Percentiles rank a stretch among this genome's conserved stretches.
These are phyloP conservation scores for Rhopalosiphum maidis DNA, from an alignment of 1,140 invertebrate species.

Conservation along the genomic window DNA sequence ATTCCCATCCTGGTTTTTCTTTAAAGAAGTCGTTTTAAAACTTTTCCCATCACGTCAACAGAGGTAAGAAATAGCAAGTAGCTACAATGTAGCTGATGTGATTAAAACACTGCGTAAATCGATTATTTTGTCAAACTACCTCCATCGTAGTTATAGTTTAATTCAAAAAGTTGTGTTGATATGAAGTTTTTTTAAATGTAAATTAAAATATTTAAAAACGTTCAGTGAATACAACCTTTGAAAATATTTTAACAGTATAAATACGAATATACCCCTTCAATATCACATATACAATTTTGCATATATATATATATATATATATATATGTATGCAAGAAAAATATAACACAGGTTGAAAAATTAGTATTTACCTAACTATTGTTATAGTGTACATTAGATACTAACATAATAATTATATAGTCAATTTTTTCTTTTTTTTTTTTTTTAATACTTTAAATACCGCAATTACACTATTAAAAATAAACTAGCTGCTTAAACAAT, in stretches of 20 bases:
- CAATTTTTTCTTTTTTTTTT: too few species aligned
- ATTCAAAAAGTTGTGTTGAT: constrained; percentile 6
- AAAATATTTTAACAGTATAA: background rate
- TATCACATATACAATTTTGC: background rate
- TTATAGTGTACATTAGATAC: too few species aligned
- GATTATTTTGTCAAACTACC: constrained; percentile 33
- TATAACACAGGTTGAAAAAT: too few species aligned
- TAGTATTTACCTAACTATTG: too few species aligned
- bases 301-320: background rate
- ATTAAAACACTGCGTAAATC: constrained; percentile 51
- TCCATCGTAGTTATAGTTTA: constrained; percentile 26
- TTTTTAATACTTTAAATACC: too few species aligned
- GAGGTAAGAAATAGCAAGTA: background rate
- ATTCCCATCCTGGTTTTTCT: constrained; percentile 6
- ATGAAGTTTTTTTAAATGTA: background rate
- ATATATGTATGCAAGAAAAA: too few species aligned
- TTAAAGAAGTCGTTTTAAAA: constrained; percentile 56
- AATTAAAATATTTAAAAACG: background rate
- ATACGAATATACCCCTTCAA: background rate
- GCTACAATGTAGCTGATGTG: background rate
- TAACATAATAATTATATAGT: too few species aligned
- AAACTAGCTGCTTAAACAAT: background rate
- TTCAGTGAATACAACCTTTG: background rate
- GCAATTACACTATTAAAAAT: background rate
- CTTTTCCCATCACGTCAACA: constrained; percentile 50